Evolutionary conservation across 2,797 vertebrate species (phyloP).

Genomic region (Scolopax rusticola): DNA sequence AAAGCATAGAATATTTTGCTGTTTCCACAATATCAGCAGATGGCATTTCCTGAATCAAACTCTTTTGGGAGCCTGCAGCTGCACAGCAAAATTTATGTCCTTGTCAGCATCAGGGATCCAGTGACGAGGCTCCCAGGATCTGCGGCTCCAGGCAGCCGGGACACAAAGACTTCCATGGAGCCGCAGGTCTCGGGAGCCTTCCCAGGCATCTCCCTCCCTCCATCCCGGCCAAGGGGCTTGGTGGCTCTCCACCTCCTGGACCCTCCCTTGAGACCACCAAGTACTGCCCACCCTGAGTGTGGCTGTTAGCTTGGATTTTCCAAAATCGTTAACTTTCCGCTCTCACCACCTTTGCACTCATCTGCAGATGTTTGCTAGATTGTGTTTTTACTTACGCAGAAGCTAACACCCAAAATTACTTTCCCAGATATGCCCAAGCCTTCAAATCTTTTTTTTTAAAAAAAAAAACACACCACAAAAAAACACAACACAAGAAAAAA

Average conservation of each 20-base stretch:
- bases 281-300: fast-evolving
- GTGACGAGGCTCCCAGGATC: constrained; percentile 30
- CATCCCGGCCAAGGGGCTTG: background rate
- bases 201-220: background rate
- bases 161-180: background rate
- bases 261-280: background rate
- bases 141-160: background rate
- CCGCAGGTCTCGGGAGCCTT: background rate
- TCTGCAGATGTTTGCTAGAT: background rate
- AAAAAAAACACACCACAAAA: too few relatives aligned
- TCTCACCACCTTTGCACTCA: background rate
- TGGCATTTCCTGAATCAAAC: constrained; percentile 48
- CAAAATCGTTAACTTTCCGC: fast-evolving
- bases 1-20: background rate
- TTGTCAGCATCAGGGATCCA: constrained; percentile 48
- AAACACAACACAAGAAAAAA: background rate
- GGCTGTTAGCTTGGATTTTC: background rate
- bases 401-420: background rate
- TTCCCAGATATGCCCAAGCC: background rate
- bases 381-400: background rate
- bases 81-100: constrained; percentile 57
- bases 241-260: background rate
- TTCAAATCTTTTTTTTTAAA: background rate
- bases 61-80: constrained; percentile 54
- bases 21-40: constrained; percentile 59